Base-by-base conservation (phyloP, 2,113 vertebrate species). In the Colistium nudipinnis region DNA sequence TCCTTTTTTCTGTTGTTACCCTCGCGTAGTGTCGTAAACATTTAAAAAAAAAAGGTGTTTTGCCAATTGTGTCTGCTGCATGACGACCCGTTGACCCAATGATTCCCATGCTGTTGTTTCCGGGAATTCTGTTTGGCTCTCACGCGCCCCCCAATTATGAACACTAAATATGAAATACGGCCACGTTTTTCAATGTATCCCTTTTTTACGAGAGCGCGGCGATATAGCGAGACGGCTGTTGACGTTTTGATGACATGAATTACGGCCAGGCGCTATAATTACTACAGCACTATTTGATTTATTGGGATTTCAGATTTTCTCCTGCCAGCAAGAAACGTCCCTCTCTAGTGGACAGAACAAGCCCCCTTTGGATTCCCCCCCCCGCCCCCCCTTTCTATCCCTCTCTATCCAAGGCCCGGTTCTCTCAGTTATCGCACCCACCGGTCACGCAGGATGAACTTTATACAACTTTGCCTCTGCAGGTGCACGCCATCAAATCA, bases 201-300 rank as follows among this genome's bases (percentile, higher is more conserved):
- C 14, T 4, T 53, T 49, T 55, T 41, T 53, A 43, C 10, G 47
- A 28, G 44, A 6, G 0, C 47, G 11, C 14, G 19, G 7, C 39
- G 47, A 39, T 74, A 31, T 27, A 56, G 63, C 47, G 45, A 60
- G 20, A 56, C 20, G 1, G 2, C 2, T 72, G 67, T 66, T 76
- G 48, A 53, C 7, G 1, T 68, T 75, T 81, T 76, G 38, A 84
- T 76, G 48, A 70, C 30, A 68, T 53, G 56, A 62, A 82, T 81
- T 33, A 63, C 27, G 11, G 43, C 27, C 0, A 38, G 16, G n/a
- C n/a, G 28, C 36, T 80, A 35, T 78, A 80, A 76, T 87, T 11
- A 81, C 48, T 35, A 2, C 54, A 56, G 71, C 13, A 57, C 28
- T 49, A 43, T 73, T 82, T 60, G 56, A 75, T 78, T 78, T 67